Evolutionary conservation across 2,888 invertebrate species (phyloP).

Genomic region (Slavum lentiscoides): DNA sequence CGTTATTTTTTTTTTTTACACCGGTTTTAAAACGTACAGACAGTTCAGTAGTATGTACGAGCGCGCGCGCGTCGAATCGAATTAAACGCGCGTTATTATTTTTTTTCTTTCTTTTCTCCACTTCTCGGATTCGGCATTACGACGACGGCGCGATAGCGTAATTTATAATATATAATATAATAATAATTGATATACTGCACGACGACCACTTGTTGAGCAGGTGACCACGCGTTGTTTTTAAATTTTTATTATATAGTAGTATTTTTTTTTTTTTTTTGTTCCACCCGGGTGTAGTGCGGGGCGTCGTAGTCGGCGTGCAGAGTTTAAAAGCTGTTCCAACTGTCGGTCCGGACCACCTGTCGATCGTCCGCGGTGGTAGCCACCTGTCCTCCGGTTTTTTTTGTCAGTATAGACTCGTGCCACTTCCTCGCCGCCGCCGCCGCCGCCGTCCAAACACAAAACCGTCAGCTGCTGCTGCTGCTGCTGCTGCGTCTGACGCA

Average conservation of each 20-base stretch:
- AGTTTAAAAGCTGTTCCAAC: slow-evolving; percentile 53
- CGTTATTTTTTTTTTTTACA: neutral
- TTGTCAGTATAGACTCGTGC: slow-evolving; percentile 52
- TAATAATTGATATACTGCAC: slow-evolving; percentile 27
- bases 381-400: slow-evolving; percentile 40
- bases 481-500: slow-evolving; percentile 22
- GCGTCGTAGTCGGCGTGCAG: slow-evolving; percentile 11
- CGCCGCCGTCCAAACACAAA: slow-evolving; percentile 17
- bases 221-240: slow-evolving; percentile 43
- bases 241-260: neutral
- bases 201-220: slow-evolving; percentile 50
- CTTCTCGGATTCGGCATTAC: neutral
- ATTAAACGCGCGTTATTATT: slow-evolving; percentile 1
- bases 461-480: slow-evolving; percentile 38
- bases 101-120: no score
- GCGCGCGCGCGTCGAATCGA: neutral
- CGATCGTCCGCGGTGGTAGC: slow-evolving; percentile 37
- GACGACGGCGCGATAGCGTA: neutral
- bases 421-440: slow-evolving; percentile 37
- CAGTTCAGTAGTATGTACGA: neutral
- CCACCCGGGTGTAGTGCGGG: neutral
- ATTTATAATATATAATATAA: neutral
- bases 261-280: neutral
- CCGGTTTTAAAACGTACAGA: neutral
- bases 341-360: slow-evolving; percentile 43